Conservation (phyloP, 2,113 vertebrate genomes). For the Coryphaenoides rupestris region DNA sequence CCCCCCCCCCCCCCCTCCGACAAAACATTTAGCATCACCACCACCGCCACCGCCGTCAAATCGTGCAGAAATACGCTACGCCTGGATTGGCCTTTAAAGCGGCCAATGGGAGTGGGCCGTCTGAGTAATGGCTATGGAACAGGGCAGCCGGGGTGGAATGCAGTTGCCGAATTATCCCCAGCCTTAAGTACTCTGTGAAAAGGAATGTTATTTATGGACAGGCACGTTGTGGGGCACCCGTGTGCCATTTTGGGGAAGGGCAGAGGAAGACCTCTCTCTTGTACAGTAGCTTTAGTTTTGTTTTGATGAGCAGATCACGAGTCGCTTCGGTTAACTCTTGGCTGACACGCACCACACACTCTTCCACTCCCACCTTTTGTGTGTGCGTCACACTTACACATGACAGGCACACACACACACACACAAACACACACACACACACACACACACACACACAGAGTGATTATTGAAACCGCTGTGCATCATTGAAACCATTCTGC, state of each 20-base stretch:
- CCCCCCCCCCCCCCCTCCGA: slow-evolving; percentile 1
- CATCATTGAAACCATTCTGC: slow-evolving; percentile 40
- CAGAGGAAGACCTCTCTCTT: slow-evolving; percentile 4
- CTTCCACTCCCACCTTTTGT: slow-evolving; percentile 30
- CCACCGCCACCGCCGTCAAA: slow-evolving; percentile 50
- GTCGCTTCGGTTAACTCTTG: slow-evolving; percentile 51
- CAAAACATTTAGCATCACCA: slow-evolving; percentile 53
- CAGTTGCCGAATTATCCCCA: slow-evolving; percentile 32
- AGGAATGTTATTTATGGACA: slow-evolving; percentile 46
- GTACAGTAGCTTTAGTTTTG: slow-evolving; percentile 42
- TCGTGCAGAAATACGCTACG: slow-evolving; percentile 53
- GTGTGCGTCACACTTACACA: too few relatives aligned
- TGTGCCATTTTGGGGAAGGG: slow-evolving; percentile 19
- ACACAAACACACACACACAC: not conserved
- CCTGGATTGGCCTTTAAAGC: slow-evolving; percentile 28
- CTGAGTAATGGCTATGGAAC: slow-evolving; percentile 53
- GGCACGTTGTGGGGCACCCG: slow-evolving; percentile 32
- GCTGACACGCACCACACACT: slow-evolving; percentile 28
- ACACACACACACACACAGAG: slow-evolving; percentile 19
- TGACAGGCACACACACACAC: slow-evolving; percentile 9
- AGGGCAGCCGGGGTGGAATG: slow-evolving; percentile 54
- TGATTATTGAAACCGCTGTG: slow-evolving; percentile 38
- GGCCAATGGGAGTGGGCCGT: slow-evolving; percentile 28
- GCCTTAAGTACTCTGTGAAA: slow-evolving; percentile 26
- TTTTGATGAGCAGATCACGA: slow-evolving; percentile 51